Base-by-base conservation (phyloP, 1,140 invertebrate species). In the Trinorchestia longiramus region DNA sequence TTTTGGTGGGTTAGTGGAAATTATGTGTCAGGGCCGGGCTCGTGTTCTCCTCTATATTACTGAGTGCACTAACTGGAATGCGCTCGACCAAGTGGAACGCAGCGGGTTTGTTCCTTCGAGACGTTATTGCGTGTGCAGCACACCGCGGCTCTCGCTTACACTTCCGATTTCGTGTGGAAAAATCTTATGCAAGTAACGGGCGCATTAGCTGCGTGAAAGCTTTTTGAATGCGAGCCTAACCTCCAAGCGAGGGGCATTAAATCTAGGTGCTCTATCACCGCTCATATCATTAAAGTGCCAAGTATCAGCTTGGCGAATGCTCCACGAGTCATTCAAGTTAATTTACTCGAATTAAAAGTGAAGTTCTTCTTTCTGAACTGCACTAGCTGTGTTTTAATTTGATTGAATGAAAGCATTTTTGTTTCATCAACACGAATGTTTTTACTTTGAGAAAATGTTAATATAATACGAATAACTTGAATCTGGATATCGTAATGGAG, bases 21-120 rank as follows among this genome's bases (percentile, higher is more conserved):
- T 94, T 94, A 94, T 94, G 92, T 94, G 92, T 94, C 92, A 94
- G 92, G 44, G 36, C 43, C 28, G 92, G 6, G 92, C 92, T 94
- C 11, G 88, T 17, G 15, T 77, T 77, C 88, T 42, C 0, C 88
- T 91, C 41, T 91, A 94, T 47, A 94, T 94, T 94, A 47, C 92
- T 94, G 92, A 94, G 43, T n/a, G 92, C 92, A 44, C 92, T 94
- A 44, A 94, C 92, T 94, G 41, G 92, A 94, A 94, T 47, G 92
- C 92, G 23, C 44, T 40, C n/a, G 88, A 90, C 88, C 62, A 77
- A 77, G 28, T 28, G 28, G 36, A 77, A 77, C 62, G 62, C 62
- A 1, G 1, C 15, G 62, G 62, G 15, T 77, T 77, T 77, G 62
- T 28, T 36, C 62, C 62, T 28, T 77, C 62, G 62, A 77, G 62